phyloP scores from a whole-genome alignment of 2,888 invertebrate genomes.

The Hyppa rectilinea region DNA sequence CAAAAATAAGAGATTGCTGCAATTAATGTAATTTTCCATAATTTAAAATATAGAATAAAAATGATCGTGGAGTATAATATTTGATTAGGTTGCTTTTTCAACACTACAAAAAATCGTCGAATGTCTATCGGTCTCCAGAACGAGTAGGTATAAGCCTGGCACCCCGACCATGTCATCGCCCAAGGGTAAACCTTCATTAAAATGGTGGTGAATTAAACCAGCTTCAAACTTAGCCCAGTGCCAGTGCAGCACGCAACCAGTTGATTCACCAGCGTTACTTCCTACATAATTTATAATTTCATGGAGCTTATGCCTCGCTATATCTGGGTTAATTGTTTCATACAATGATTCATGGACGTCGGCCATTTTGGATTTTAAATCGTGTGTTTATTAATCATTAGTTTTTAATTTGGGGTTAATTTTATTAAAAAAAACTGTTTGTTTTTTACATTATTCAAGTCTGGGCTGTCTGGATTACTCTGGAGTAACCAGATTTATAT shows the following conservation, averaged over 20 bases:
- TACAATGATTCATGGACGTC: slow-evolving; percentile 75
- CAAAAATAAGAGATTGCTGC: not conserved
- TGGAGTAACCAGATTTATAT: not conserved
- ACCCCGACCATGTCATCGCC: not conserved
- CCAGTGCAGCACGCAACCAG: slow-evolving; percentile 73
- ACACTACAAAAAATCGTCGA: no score
- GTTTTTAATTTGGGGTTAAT: slow-evolving; percentile 13
- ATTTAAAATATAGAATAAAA: no score
- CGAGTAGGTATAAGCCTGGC: no score
- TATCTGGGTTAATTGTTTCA: slow-evolving; percentile 83
- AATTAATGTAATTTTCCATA: no score
- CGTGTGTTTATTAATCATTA: slow-evolving; percentile 53
- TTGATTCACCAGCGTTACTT: slow-evolving; percentile 81
- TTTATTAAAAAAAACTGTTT: not conserved
- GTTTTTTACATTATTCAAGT: not conserved
- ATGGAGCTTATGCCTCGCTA: slow-evolving; percentile 74
- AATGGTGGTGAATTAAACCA: slow-evolving; percentile 7
- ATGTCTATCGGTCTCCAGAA: no score
- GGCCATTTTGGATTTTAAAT: slow-evolving; percentile 64
- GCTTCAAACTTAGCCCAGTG: slow-evolving; percentile 41
- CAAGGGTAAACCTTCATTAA: not conserved
- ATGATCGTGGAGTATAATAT: no score
- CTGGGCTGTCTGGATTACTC: not conserved
- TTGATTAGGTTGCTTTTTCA: no score
- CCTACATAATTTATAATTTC: slow-evolving; percentile 88